Evolutionary conservation across 2,797 vertebrate genomes (phyloP).

Genomic region (Pangasius sanitwongsei): DNA sequence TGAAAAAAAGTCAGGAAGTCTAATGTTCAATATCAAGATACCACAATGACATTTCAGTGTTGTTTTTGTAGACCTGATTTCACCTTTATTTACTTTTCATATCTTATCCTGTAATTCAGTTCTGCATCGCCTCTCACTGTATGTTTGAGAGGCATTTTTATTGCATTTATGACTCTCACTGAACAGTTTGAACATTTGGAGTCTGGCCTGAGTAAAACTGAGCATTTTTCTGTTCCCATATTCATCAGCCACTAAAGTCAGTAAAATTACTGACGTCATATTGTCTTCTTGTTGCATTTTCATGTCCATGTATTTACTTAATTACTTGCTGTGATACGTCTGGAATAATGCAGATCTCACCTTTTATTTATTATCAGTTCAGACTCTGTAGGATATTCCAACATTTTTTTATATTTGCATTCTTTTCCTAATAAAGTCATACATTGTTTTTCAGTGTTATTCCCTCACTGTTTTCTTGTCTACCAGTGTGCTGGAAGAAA

Average conservation of each 20-base stretch:
- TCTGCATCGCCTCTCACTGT: not conserved
- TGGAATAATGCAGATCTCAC: not conserved
- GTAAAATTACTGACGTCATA: not conserved
- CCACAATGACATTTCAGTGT: not conserved
- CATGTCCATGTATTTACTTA: not conserved
- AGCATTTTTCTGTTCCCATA: not conserved
- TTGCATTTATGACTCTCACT: not conserved
- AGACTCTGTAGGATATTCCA: not conserved
- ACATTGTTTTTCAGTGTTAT: not conserved
- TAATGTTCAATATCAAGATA: not conserved
- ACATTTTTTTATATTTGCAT: not conserved
- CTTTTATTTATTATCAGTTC: conserved; percentile 10
- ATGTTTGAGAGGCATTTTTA: not conserved
- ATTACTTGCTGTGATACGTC: not conserved
- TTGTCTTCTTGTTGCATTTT: not conserved
- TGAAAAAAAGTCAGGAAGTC: not conserved
- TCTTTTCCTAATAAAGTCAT: conserved; percentile 6
- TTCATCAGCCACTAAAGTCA: too few relatives aligned
- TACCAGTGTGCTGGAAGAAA: not conserved
- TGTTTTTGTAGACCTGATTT: not conserved
- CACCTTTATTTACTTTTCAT: not conserved
- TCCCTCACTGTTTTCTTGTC: not conserved
- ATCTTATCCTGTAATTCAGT: not conserved
- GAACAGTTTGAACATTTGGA: not conserved
- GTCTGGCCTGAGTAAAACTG: not conserved